Conservation (phyloP, 2,888 invertebrate genomes). For the Xiphydria camelus region DNA sequence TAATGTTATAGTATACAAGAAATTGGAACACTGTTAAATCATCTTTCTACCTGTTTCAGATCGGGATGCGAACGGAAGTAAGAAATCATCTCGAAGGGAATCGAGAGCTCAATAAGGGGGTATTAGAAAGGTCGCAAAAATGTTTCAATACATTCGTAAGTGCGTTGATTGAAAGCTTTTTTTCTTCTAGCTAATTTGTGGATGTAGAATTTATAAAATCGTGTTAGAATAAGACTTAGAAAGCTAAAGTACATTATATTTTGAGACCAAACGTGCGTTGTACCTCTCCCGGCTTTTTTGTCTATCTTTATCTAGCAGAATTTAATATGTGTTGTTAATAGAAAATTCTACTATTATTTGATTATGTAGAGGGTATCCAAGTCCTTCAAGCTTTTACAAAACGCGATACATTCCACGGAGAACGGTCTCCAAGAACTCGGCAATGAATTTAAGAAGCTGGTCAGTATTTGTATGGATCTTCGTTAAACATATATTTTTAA, state of each 20-base stretch:
- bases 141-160: slow-evolving; percentile 32
- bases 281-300: too few relatives aligned
- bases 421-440: slow-evolving; percentile 34
- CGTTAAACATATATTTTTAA: slow-evolving; percentile 3
- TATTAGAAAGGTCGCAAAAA: slow-evolving; percentile 34
- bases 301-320: too few relatives aligned
- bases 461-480: slow-evolving; percentile 16
- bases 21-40: too few relatives aligned
- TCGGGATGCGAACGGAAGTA: slow-evolving; percentile 31
- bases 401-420: slow-evolving; percentile 35
- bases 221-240: too few relatives aligned
- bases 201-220: too few relatives aligned
- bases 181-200: too few relatives aligned
- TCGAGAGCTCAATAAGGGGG: slow-evolving; percentile 33
- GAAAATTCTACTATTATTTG: background rate
- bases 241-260: too few relatives aligned
- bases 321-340: too few relatives aligned
- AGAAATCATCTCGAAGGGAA: slow-evolving; percentile 29
- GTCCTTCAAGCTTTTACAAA: slow-evolving; percentile 37
- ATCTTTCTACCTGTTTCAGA: too few relatives aligned
- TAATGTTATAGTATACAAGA: too few relatives aligned
- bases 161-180: slow-evolving; percentile 10
- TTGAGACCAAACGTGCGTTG: too few relatives aligned
- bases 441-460: slow-evolving; percentile 34
- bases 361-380: slow-evolving; percentile 31